phyloP scores from a whole-genome alignment of 2,797 vertebrate species.

The Urocyon cinereoargenteus region DNA sequence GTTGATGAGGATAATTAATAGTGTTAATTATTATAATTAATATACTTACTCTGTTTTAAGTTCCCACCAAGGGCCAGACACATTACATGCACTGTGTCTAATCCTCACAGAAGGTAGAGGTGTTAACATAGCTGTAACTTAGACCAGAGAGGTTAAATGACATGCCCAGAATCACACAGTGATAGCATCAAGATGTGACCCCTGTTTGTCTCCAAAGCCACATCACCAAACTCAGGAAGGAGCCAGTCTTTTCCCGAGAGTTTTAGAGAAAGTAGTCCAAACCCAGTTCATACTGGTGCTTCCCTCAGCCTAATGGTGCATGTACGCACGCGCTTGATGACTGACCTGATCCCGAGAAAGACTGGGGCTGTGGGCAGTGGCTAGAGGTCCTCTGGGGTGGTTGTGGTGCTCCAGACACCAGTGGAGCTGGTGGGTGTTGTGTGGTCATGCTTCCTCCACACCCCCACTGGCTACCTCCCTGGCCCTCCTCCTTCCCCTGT shows the following conservation, averaged over 20 bases:
- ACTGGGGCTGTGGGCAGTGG: neutral
- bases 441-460: too few species aligned
- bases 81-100: neutral
- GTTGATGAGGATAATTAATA: neutral
- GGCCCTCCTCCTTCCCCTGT: neutral
- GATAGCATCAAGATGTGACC: neutral
- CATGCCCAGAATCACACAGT: neutral
- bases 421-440: too few species aligned
- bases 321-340: neutral
- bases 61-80: neutral
- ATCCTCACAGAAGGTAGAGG: neutral
- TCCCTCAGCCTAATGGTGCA: neutral
- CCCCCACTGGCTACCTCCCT: neutral
- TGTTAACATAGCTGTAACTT: neutral
- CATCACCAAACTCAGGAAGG: neutral
- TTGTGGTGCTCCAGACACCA: neutral
- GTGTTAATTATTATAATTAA: too few species aligned
- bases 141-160: neutral
- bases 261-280: neutral
- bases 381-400: neutral
- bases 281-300: neutral
- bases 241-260: neutral
- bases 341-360: neutral
- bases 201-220: neutral
- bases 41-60: neutral